Percentiles rank a stretch among this genome's conserved stretches.
Conservation (phyloP, 2,113 vertebrate genomes). For the Oncorhynchus mykiss region DNA sequence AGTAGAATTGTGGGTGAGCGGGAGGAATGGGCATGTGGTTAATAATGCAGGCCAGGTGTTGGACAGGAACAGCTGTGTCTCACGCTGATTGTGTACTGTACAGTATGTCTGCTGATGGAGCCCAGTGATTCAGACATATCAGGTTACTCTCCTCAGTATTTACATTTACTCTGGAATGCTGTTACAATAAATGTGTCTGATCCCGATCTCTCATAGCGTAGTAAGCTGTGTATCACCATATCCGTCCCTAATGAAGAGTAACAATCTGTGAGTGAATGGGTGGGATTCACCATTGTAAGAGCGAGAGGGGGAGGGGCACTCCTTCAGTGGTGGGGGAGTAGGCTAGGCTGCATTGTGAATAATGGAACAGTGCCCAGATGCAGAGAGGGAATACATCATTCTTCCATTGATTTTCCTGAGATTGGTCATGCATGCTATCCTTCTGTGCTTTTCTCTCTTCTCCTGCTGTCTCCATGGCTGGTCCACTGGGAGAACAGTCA, state of each 20-base stretch:
- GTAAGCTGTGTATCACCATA: not conserved
- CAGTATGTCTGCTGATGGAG: constrained; percentile 38
- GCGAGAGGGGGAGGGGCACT: not conserved
- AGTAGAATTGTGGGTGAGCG: constrained; percentile 8
- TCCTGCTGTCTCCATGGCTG: constrained; percentile 19
- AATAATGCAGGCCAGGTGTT: constrained; percentile 34
- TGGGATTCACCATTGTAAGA: not conserved
- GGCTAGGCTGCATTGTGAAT: not conserved
- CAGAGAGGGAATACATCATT: not conserved
- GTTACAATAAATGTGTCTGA: constrained; percentile 7
- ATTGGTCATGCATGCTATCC: not conserved
- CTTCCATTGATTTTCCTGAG: not conserved
- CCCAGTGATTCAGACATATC: constrained; percentile 53
- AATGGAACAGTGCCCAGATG: not conserved
- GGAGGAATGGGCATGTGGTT: not conserved
- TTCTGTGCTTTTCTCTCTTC: constrained; percentile 18
- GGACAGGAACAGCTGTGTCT: constrained; percentile 57
- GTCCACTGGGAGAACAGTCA: constrained; percentile 39
- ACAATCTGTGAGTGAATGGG: not conserved
- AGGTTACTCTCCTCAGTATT: constrained; percentile 38
- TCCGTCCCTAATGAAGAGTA: not conserved
- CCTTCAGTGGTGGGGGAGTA: not conserved
- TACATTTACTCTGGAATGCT: constrained; percentile 6
- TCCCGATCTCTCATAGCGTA: constrained; percentile 27
- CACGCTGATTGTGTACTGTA: constrained; percentile 25